Base-by-base conservation (phyloP, 2,797 vertebrate genomes). In the Cirrhinus mrigala region DNA sequence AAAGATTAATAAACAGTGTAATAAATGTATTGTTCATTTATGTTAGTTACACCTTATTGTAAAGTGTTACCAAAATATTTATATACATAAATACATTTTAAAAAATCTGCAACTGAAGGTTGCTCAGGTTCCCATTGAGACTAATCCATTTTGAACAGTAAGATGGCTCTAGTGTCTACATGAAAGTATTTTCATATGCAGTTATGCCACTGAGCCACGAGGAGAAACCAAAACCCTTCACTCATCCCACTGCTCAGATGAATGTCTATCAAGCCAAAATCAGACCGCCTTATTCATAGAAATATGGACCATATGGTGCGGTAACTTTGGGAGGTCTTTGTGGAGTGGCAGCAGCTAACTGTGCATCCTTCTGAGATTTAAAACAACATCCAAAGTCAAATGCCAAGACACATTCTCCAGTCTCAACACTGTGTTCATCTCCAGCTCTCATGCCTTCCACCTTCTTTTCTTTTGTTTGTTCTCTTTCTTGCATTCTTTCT, bases 161-260 rank as follows among this genome's bases (percentile, higher is more conserved):
- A 22, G 22, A 56, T 58, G 37, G 54, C 40, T 82, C 56, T 33
- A 64, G 33, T 58, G 56, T 48, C 37, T 83, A 54, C 29, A 64
- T 79, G 44, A 83, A 74, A 62, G 33, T 22, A 48, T 54, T 46
- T 54, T 71, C 52, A 64, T 29, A 58, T 73, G 64, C 24, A 86
- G 62, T 48, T 62, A 54, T 73, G 46, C 69, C 64, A 70, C 54
- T 27, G 52, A 50, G 40, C 40, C 11, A 24, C 27, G 24, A 75
- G 69, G 74, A 78, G 70, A 62, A 40, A 40, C 11, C 16, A 48
- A 84, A 14, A 70, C 14, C 66, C 62, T 84, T 83, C 74, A 68
- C 71, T 89, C 83, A 83, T 79, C 70, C 52, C 22, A 60, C 85
- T 37, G 68, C 64, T 73, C 22, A 52, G 81, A 58, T 62, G 29